Evolutionary conservation across 2,888 invertebrate species (phyloP).

Genomic region (Epiblema foenella): DNA sequence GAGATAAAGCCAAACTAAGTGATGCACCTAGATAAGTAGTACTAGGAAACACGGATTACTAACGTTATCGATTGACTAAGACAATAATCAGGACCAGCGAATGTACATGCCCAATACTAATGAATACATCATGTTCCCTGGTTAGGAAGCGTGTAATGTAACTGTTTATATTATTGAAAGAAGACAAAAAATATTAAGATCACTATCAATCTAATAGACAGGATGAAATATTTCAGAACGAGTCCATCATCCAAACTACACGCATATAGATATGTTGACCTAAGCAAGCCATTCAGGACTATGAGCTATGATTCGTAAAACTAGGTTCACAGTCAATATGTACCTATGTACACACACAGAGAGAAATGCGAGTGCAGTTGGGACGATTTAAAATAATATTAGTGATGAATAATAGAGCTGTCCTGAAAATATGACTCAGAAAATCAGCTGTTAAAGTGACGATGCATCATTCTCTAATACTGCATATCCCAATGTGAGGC

Average conservation of each 20-base stretch:
- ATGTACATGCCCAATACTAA: constrained; percentile 84
- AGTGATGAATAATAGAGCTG: constrained; percentile 85
- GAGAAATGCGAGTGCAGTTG: constrained; percentile 68
- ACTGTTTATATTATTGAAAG: constrained; percentile 73
- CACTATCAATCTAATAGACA: constrained; percentile 71
- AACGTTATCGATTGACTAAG: constrained; percentile 66
- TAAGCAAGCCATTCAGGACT: constrained; percentile 44
- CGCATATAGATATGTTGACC: constrained; percentile 49
- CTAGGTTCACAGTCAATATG: constrained; percentile 43
- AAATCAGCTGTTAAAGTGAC: constrained; percentile 84
- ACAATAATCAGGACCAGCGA: constrained; percentile 77
- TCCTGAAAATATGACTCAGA: constrained; percentile 81
- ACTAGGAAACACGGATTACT: constrained; percentile 66
- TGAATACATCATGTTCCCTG: constrained; percentile 77
- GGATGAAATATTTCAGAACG: constrained; percentile 72
- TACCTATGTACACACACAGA: constrained; percentile 47
- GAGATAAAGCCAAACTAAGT: constrained; percentile 79
- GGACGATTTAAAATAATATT: constrained; percentile 76
- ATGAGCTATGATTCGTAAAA: constrained; percentile 42
- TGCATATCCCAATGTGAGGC: constrained; percentile 83
- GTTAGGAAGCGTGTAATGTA: constrained; percentile 83
- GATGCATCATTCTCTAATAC: constrained; percentile 85
- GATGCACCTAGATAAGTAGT: constrained; percentile 76
- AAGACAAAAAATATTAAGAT: constrained; percentile 68
- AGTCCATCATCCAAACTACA: constrained; percentile 79